These are phyloP conservation scores for Leucophenga varia DNA, from an alignment of 1,140 invertebrate species.

Conservation along the genomic window DNA sequence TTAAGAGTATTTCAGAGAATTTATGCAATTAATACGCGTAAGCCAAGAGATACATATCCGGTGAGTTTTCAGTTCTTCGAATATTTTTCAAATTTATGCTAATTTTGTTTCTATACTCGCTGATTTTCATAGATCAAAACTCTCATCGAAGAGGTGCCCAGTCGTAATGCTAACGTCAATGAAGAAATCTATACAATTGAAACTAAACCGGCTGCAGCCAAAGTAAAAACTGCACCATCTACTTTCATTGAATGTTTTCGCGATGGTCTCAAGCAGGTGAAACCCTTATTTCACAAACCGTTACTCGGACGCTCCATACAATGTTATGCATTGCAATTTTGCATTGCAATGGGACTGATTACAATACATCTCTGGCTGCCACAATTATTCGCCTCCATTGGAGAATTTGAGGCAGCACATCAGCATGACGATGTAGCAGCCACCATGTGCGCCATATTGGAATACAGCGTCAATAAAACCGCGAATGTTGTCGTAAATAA, in stretches of 20 bases:
- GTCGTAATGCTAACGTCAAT: slow-evolving; percentile 22
- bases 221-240: slow-evolving; percentile 16
- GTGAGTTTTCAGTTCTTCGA: too few species aligned
- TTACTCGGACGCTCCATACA: slow-evolving; percentile 35
- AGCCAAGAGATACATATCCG: slow-evolving; percentile 64
- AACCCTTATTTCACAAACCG: slow-evolving; percentile 47
- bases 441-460: slow-evolving; percentile 44
- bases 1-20: slow-evolving; percentile 35
- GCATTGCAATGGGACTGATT: slow-evolving; percentile 48
- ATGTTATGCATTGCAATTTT: slow-evolving; percentile 50
- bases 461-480: slow-evolving; percentile 46
- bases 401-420: slow-evolving; percentile 36
- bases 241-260: slow-evolving; percentile 29
- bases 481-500: too few species aligned
- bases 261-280: slow-evolving; percentile 39
- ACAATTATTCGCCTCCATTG: slow-evolving; percentile 50
- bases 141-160: slow-evolving; percentile 37
- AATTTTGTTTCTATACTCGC: neutral
- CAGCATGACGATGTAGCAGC: slow-evolving; percentile 15
- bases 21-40: slow-evolving; percentile 61
- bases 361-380: slow-evolving; percentile 53
- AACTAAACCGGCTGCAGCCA: slow-evolving; percentile 16
- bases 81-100: too few species aligned
- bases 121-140: slow-evolving; percentile 26
- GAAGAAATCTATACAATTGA: slow-evolving; percentile 46